Base-by-base conservation (phyloP, 2,797 vertebrate species). In the Lacerta bilineata region DNA sequence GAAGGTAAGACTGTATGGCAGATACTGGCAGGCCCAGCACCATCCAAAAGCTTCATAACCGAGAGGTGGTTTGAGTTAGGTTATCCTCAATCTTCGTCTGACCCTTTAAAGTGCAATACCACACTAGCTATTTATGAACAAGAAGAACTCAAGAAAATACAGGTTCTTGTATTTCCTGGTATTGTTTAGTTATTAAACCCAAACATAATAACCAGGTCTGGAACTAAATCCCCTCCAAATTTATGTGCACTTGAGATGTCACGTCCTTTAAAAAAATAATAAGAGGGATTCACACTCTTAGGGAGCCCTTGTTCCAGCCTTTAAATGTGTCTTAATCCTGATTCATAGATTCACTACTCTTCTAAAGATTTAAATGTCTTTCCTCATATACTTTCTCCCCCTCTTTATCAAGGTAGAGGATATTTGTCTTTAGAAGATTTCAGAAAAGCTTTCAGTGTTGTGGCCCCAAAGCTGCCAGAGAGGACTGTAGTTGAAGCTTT, bases 401-500 rank as follows among this genome's bases (percentile, higher is more conserved):
- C 85, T 87, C 82, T 74, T 36, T 64, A 79, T 86, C 81, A 95
- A 98, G 95, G 94, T 90, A 96, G 88, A 91, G 94, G 95, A 76
- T 97, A 97, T 95, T 95, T 98, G 81, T 96, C 96, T 85, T 90
- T 96, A 86, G 95, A 98, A 90, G 97, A 97, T 95, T 98, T 98
- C 92, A 95, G 95, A 89, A 96, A 93, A 89, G 95, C 94, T 5
- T 98, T 98, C 89, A 92, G 17, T 64, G 95, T 75, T 5, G 82
- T 97, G 94, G 96, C 95, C 86, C 93, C 97, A 25, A 96, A 90
- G 27, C 94, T 98, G 74, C 92, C 96, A 0, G 95, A 96, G 82
- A 96, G 97, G 92, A 95, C 95, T 0, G 36, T 95, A 50, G 89
- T 96, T 64, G 96, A 98, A 93, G 94, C 96, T 5, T 97, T 98